Conservation (phyloP, 1,140 invertebrate species). For the Teleopsis dalmanni region DNA sequence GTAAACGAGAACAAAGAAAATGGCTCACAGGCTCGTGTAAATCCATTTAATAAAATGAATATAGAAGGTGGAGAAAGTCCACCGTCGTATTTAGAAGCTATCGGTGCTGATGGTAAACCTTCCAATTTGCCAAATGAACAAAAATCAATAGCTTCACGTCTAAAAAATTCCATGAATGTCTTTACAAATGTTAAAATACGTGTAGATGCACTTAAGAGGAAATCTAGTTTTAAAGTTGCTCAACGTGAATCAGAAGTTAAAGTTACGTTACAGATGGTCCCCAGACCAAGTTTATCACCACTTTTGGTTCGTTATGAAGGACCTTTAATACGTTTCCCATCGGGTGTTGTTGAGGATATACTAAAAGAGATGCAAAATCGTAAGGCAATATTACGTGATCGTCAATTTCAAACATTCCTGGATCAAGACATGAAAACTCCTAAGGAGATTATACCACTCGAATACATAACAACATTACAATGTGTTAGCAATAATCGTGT, state of each 20-base stretch:
- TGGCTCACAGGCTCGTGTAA: constrained; percentile 1
- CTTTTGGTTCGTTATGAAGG: constrained; percentile 36
- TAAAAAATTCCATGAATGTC: constrained; percentile 25
- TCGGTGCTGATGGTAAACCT: constrained; percentile 18
- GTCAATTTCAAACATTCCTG: constrained; percentile 48
- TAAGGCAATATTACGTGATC: constrained; percentile 48
- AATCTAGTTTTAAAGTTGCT: constrained; percentile 26
- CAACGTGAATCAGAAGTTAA: constrained; percentile 20
- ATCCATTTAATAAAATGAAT: constrained; percentile 18
- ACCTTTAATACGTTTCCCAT: constrained; percentile 36
- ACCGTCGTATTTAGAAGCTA: constrained; percentile 37
- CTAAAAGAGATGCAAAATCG: constrained; percentile 49
- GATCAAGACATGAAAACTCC: constrained; percentile 49
- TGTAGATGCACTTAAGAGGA: constrained; percentile 34
- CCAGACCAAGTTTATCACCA: constrained; percentile 30
- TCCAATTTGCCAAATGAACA: constrained; percentile 3
- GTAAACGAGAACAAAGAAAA: constrained; percentile 16
- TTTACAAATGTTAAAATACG: constrained; percentile 30
- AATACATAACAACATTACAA: constrained; percentile 54
- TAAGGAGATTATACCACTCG: constrained; percentile 53
- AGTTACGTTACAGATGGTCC: constrained; percentile 38
- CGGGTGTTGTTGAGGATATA: constrained; percentile 48
- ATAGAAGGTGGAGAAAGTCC: constrained; percentile 33
- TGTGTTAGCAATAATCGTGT: constrained; percentile 55
- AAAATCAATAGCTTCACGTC: constrained; percentile 21